phyloP scores from a whole-genome alignment of 1,140 invertebrate genomes.

The Orchestia grillus region DNA sequence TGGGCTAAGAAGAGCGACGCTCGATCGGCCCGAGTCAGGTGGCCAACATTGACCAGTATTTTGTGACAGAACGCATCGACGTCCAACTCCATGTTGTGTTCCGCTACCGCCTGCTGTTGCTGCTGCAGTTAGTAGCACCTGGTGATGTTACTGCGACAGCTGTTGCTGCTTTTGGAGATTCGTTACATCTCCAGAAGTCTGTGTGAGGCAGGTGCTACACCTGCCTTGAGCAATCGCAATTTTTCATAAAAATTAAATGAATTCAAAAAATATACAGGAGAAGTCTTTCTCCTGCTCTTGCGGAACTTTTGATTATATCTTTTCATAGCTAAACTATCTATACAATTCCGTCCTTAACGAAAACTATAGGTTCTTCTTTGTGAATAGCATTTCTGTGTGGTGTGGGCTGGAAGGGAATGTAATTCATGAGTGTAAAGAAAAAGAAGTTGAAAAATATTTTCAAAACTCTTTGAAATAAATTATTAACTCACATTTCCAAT shows the following conservation, averaged over 20 bases:
- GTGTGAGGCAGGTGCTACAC: background rate
- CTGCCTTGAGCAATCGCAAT: constrained; percentile 38
- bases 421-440: background rate
- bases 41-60: constrained; percentile 90
- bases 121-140: constrained; percentile 86
- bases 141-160: constrained; percentile 53
- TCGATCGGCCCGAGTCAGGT: constrained; percentile 87
- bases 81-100: constrained; percentile 79
- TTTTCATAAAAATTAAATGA: background rate
- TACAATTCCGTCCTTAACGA: background rate
- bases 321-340: background rate
- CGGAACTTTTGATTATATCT: constrained; percentile 31
- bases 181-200: background rate
- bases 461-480: too few relatives aligned
- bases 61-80: constrained; percentile 94
- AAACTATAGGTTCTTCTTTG: background rate
- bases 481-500: background rate
- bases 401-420: background rate
- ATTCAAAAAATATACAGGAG: constrained; percentile 42
- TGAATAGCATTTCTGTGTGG: background rate
- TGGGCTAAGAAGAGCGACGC: constrained; percentile 90
- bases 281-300: constrained; percentile 45
- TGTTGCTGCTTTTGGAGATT: background rate
- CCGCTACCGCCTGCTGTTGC: constrained; percentile 16
- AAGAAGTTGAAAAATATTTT: background rate